A percentile compares a stretch with the other conserved stretches of the same genome.
Conservation (phyloP, 2,797 vertebrate genomes). For the Orestias chungarensis region DNA sequence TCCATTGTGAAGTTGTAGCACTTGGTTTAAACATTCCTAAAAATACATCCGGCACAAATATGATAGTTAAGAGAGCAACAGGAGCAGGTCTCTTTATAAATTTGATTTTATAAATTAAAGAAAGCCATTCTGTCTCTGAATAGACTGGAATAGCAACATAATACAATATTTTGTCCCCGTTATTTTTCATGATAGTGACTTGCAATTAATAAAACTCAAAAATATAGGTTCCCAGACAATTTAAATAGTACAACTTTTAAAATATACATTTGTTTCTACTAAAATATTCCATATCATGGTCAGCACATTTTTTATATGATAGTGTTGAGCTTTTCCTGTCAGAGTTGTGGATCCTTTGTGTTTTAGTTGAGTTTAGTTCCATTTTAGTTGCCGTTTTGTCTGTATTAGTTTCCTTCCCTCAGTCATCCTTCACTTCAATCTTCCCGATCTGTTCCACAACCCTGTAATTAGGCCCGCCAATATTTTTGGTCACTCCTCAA, state of each 20-base stretch:
- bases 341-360: not conserved
- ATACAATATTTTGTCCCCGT: not conserved
- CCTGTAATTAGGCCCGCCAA: not conserved
- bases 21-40: too few relatives aligned
- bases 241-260: too few relatives aligned
- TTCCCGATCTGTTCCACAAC: not conserved
- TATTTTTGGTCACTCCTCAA: not conserved
- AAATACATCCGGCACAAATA: not conserved
- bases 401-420: not conserved
- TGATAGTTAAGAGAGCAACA: not conserved
- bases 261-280: too few relatives aligned
- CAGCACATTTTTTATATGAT: too few relatives aligned
- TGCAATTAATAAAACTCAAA: too few relatives aligned
- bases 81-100: constrained; percentile 9
- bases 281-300: too few relatives aligned
- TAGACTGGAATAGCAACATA: not conserved
- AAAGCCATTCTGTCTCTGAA: constrained; percentile 9
- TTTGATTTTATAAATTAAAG: not conserved
- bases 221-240: too few relatives aligned
- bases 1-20: not conserved
- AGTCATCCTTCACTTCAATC: not conserved
- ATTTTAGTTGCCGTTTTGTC: too few relatives aligned
- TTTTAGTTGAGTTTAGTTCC: not conserved
- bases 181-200: too few relatives aligned
- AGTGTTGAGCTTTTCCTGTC: too few relatives aligned